Evolutionary conservation across 2,113 vertebrate genomes (phyloP), one percentile per base, ranked within the genome.

Genomic region (Callipepla californica): DNA sequence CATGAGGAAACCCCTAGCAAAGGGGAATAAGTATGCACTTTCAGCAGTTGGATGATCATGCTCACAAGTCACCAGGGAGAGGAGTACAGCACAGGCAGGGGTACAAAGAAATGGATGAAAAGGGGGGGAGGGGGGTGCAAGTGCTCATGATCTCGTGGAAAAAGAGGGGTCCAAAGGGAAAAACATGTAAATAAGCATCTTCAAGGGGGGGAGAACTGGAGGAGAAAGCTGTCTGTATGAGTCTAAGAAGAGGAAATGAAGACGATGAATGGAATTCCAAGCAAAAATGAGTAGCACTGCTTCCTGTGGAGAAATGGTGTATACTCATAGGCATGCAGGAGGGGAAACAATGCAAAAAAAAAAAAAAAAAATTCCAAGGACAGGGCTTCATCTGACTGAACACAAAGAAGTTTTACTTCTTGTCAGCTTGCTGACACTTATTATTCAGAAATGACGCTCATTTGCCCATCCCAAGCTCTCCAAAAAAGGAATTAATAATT

Each of bases 331-430:
- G 65, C 87, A 87, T 30, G 44, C 23, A 65, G 26, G 2, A 1
- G 4, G 42, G 76, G 75, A 47, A 17, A n/a, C 1, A 4, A 11
- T 77, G 8, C 23, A 76, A 62, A 32, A 82, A 93, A 95, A 48
- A 50, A 50, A 23, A 23, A 30, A 84, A 36, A 36, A 36, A 92
- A 94, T 92, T 77, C n/a, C 42, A 69, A 74, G 44, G 42, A 65
- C 9, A 58, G 28, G 23, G 12, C 61, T 95, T 87, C 50, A 58
- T 85, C 51, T 80, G 86, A 92, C 76, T 70, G 32, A 50, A 38
- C 63, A 44, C n/a, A 70, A 73, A 74, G n/a, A 91, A 90, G 48
- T 36, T 75, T 91, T 89, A 61, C 66, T 89, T 91, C 77, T 63
- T 87, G 3, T 36, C 65, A 42, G 91, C 76, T 96, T 84, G 55